A percentile compares a stretch with the other conserved stretches of the same genome.
These are phyloP conservation scores for Falco biarmicus DNA, from an alignment of 2,797 vertebrate genomes.

Conservation along the genomic window DNA sequence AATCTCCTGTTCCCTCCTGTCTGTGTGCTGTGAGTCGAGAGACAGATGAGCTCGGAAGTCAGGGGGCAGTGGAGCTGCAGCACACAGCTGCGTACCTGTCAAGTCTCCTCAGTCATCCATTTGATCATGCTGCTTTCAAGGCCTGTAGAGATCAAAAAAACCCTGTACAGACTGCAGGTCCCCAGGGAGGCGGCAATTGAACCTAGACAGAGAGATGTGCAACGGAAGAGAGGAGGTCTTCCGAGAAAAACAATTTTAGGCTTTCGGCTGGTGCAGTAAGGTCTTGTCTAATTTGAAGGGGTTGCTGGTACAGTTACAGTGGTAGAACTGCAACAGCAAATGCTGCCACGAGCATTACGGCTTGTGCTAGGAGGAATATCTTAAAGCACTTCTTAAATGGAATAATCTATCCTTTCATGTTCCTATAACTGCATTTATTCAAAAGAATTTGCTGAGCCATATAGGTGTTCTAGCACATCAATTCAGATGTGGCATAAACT, in stretches of 20 bases:
- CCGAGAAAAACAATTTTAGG: not conserved
- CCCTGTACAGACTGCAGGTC: not conserved
- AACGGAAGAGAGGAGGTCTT: not conserved
- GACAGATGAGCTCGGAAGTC: conserved; percentile 51
- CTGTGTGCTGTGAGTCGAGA: conserved; percentile 22
- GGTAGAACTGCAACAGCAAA: not conserved
- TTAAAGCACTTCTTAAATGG: not conserved
- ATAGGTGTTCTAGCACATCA: not conserved
- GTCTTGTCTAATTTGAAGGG: not conserved
- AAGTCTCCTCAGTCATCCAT: conserved; percentile 18
- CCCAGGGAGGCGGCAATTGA: not conserved
- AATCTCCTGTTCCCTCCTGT: conserved; percentile 41
- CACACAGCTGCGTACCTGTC: conserved; percentile 40
- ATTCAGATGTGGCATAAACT: not conserved
- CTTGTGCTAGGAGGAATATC: not conserved
- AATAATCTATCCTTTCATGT: not conserved
- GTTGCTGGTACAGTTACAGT: not conserved
- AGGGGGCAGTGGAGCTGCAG: conserved; percentile 34
- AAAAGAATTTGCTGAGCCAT: not conserved
- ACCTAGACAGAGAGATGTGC: not conserved
- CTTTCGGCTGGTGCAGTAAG: not conserved
- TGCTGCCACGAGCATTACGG: not conserved
- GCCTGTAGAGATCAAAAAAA: conserved; percentile 7
- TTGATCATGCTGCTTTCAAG: conserved; percentile 47
- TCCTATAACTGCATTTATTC: not conserved